phyloP scores from a whole-genome alignment of 2,113 vertebrate species.

The Cyprinus carpio region DNA sequence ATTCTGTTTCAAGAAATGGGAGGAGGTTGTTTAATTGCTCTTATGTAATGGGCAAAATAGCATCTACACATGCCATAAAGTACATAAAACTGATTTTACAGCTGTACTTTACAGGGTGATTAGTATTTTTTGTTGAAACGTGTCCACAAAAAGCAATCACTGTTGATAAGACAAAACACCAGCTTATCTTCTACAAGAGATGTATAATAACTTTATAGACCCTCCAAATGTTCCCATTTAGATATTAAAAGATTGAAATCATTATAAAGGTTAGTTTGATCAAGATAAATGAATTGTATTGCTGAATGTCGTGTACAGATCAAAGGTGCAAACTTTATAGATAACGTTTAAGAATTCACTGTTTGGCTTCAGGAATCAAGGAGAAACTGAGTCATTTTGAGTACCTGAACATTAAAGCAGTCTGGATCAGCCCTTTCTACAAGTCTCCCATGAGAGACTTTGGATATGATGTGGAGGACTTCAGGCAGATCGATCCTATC shows the following conservation, averaged over 20 bases:
- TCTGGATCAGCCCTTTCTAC: conserved; percentile 93
- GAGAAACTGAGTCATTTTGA: conserved; percentile 86
- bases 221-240: neutral
- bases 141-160: neutral
- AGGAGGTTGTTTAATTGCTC: conserved; percentile 10
- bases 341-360: neutral
- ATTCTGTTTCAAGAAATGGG: neutral
- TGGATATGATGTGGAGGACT: conserved; percentile 90
- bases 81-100: conserved; percentile 6
- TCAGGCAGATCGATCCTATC: conserved; percentile 84
- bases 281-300: neutral
- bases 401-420: conserved; percentile 85
- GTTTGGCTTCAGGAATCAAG: conserved; percentile 78
- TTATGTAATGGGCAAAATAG: conserved; percentile 13
- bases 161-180: neutral
- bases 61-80: conserved; percentile 9
- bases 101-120: neutral
- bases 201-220: neutral
- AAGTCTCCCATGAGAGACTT: conserved; percentile 89
- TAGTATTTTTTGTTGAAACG: neutral
- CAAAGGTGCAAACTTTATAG: neutral
- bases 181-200: neutral
- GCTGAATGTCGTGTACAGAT: neutral
- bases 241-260: neutral
- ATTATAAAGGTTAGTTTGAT: neutral